Base-by-base conservation (phyloP, 2,113 vertebrate genomes). In the Xiphophorus couchianus region DNA sequence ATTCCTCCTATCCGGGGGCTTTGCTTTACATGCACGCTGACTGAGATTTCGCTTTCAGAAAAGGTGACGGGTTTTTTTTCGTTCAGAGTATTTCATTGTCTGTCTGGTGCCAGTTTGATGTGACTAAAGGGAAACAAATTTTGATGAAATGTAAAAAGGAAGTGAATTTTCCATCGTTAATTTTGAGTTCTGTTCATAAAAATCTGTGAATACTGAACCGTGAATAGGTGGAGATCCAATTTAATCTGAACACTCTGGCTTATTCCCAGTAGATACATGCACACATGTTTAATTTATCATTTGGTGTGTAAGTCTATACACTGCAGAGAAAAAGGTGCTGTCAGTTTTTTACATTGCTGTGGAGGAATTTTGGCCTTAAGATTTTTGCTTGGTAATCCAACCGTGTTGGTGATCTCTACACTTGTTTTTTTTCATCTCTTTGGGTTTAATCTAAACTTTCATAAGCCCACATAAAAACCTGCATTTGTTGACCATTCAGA, bases 31-130 rank as follows among this genome's bases (percentile, higher is more conserved):
- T 33, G 25, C 37, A 19, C 62, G 35, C 22, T 58, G 72, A 83
- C n/a, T 72, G 69, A 80, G 64, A 68, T 29, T 42, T 51, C 61
- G 62, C 73, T 82, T 70, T 63, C 22, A 33, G 71, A 30, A 22
- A 33, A 33, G 30, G 71, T 66, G 69, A 28, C 51, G 60, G 5
- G 4, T 69, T 81, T 78, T 71, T 64, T 0, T 1, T 28, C 17
- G 1, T 58, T 10, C 25, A n/a, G 66, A 68, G 70, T 58, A 42
- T 73, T 62, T 68, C 6, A 33, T 35, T 29, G 33, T 77, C 29
- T 54, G n/a, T 85, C 31, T 37, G 66, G 44, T 77, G 76, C 78
- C 78, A 85, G 62, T 66, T 64, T 13, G 69, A 83, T 63, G 62
- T 62, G 75, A 83, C 51, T 54, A 54, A 71, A 65, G 30, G 44